A percentile compares a stretch with the other conserved stretches of the same genome.
Conservation (phyloP, 53 echinoderm and acorn worm species). For the Stichopus horrens region DNA sequence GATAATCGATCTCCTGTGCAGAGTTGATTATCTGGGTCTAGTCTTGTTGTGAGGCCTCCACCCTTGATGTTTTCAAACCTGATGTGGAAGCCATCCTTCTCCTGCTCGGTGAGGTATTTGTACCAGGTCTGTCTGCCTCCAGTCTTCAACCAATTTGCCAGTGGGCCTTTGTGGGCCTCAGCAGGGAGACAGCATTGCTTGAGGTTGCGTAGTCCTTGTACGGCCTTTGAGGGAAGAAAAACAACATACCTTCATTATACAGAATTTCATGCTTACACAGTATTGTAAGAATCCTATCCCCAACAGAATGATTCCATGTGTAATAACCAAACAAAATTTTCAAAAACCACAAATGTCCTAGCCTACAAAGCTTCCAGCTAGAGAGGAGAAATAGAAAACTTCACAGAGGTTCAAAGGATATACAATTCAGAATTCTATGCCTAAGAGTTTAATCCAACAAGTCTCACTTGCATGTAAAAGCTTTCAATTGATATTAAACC, state of each 20-base stretch:
- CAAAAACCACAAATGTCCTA: no score
- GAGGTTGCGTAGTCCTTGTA: slow-evolving; percentile 4
- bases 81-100: slow-evolving; percentile 5
- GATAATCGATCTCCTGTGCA: slow-evolving; percentile 4
- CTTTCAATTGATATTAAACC: no score
- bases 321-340: no score
- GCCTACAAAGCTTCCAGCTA: no score
- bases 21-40: slow-evolving; percentile 14
- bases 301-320: no score
- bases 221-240: slow-evolving; percentile 1
- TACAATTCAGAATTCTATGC: no score
- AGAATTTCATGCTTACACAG: background rate
- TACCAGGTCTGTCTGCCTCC: slow-evolving; percentile 20
- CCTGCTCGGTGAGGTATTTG: slow-evolving; percentile 34
- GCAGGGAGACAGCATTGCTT: slow-evolving; percentile 36
- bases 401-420: no score
- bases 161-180: background rate
- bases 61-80: background rate
- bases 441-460: no score
- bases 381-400: no score
- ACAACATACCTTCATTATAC: background rate
- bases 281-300: no score
- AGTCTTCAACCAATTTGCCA: background rate
- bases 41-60: background rate
- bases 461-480: no score